phyloP scores from a whole-genome alignment of 2,797 vertebrate species.

The Smutsia gigantea region DNA sequence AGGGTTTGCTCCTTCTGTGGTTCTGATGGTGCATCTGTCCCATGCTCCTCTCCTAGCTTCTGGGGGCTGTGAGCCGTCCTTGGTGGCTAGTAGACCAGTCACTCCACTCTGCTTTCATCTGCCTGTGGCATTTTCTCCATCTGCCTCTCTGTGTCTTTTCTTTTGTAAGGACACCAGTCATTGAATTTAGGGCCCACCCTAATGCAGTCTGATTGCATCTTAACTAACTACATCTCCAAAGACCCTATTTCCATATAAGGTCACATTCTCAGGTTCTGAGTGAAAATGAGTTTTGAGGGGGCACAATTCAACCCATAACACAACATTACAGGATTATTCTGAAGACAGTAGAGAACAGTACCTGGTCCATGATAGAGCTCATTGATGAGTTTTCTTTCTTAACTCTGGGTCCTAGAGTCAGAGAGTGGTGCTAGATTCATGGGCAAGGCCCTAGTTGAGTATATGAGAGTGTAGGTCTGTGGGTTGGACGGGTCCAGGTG shows the following conservation, averaged over 20 bases:
- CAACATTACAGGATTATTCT: no score
- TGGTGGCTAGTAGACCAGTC: background rate
- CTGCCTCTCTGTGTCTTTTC: background rate
- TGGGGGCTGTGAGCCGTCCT: background rate
- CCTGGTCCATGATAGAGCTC: background rate
- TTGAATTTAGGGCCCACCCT: background rate
- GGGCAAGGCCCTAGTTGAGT: no score
- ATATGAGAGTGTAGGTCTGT: rapidly evolving
- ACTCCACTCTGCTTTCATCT: background rate
- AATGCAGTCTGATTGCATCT: background rate
- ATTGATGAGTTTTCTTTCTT: background rate
- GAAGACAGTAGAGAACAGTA: rapidly evolving
- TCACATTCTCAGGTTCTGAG: background rate
- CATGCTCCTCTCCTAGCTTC: background rate
- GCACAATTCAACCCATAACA: rapidly evolving
- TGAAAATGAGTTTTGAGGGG: background rate
- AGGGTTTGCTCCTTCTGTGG: background rate
- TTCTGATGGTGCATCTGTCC: background rate
- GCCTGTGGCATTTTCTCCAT: rapidly evolving
- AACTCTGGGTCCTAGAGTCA: background rate
- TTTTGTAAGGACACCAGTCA: background rate
- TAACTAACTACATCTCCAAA: background rate
- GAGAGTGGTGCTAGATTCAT: background rate
- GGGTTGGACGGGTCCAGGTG: background rate
- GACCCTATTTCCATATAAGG: background rate